These are phyloP conservation scores for Sylvietta virens DNA, from an alignment of 2,113 vertebrate genomes.

Conservation along the genomic window DNA sequence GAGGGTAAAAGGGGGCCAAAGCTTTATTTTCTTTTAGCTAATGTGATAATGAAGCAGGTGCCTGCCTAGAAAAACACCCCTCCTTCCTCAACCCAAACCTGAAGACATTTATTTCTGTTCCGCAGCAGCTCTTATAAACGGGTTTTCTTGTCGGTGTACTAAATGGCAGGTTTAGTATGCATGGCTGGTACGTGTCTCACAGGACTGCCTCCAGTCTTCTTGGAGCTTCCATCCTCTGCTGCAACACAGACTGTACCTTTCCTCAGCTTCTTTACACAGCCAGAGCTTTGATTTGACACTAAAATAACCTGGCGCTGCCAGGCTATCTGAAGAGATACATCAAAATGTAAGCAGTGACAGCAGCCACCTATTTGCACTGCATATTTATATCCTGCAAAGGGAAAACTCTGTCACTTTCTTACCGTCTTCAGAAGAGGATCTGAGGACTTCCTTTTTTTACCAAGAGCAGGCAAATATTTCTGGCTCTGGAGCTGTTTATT, in stretches of 20 bases:
- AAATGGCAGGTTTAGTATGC: constrained; percentile 41
- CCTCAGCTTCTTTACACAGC: constrained; percentile 31
- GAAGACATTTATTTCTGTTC: not conserved
- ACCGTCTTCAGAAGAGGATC: constrained; percentile 52
- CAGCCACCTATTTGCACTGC: constrained; percentile 53
- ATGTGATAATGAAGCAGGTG: not conserved
- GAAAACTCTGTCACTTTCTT: constrained; percentile 50
- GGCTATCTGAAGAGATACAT: constrained; percentile 54
- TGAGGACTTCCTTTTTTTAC: constrained; percentile 63
- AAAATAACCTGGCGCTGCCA: constrained; percentile 53
- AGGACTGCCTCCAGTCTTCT: constrained; percentile 43
- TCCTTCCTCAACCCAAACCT: not conserved
- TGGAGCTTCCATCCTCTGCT: constrained; percentile 42
- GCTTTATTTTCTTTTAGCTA: not conserved
- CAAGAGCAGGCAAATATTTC: constrained; percentile 41
- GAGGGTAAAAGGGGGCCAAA: not conserved
- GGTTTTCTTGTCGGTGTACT: not conserved
- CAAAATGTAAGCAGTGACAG: constrained; percentile 44
- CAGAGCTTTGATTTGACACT: constrained; percentile 57
- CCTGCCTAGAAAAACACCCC: not conserved
- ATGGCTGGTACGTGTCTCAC: constrained; percentile 32
- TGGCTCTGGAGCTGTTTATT: constrained; percentile 46
- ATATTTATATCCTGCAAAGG: constrained; percentile 52
- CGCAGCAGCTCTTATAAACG: not conserved
- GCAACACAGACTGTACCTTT: constrained; percentile 50